These are phyloP conservation scores for Poecile atricapillus DNA, from an alignment of 2,113 vertebrate species.

Conservation along the genomic window DNA sequence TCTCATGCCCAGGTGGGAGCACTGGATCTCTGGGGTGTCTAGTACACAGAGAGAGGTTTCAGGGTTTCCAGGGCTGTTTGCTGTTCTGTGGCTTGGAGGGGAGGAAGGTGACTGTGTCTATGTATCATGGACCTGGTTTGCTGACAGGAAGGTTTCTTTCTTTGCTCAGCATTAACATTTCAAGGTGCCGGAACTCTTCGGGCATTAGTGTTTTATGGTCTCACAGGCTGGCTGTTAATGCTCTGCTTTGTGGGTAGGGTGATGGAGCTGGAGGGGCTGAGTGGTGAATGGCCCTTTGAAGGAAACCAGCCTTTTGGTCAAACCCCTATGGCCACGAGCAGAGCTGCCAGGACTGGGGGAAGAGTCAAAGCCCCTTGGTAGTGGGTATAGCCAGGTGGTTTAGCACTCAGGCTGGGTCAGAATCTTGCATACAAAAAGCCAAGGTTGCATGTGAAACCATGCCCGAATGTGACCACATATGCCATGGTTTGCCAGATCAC, in stretches of 20 bases:
- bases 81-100: neutral
- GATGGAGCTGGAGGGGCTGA: neutral
- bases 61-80: neutral
- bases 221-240: conserved; percentile 28
- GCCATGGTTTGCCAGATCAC: rapidly evolving
- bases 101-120: neutral
- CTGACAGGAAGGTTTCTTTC: neutral
- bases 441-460: neutral
- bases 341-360: neutral
- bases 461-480: rapidly evolving
- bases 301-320: neutral
- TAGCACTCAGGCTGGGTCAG: rapidly evolving
- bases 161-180: conserved; percentile 30
- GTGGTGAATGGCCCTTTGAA: neutral
- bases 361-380: neutral
- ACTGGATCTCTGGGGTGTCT: neutral
- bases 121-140: neutral
- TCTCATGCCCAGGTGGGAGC: neutral
- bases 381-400: rapidly evolving
- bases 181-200: conserved; percentile 50
- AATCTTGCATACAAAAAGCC: neutral
- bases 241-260: neutral
- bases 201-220: conserved; percentile 42
- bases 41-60: neutral
- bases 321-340: rapidly evolving